These are phyloP conservation scores for Nothobranchius furzeri DNA, from an alignment of 2,113 vertebrate genomes.

Conservation along the genomic window DNA sequence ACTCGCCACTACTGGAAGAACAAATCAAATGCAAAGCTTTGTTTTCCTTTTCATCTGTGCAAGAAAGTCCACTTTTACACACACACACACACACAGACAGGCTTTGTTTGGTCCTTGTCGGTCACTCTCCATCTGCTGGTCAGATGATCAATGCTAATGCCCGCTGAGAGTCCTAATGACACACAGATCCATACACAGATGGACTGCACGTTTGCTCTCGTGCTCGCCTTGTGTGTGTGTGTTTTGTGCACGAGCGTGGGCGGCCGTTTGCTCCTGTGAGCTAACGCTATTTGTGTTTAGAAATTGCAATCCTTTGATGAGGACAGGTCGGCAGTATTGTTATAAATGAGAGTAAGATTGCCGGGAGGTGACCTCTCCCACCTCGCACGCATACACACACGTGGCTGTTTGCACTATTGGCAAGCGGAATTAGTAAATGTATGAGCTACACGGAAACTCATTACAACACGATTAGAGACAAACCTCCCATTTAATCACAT, in stretches of 20 bases:
- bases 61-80: background rate
- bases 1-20: slow-evolving; percentile 13
- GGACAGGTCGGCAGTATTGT: slow-evolving; percentile 66
- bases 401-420: slow-evolving; percentile 76
- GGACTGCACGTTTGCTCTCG: slow-evolving; percentile 35
- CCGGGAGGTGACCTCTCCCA: slow-evolving; percentile 67
- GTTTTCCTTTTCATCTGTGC: slow-evolving; percentile 17
- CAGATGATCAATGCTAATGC: slow-evolving; percentile 76
- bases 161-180: slow-evolving; percentile 69
- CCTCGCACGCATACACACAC: slow-evolving; percentile 48
- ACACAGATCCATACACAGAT: slow-evolving; percentile 63
- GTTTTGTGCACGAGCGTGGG: slow-evolving; percentile 14
- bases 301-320: slow-evolving; percentile 70
- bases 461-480: slow-evolving; percentile 80
- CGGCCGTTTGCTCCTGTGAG: slow-evolving; percentile 36
- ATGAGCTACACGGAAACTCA: slow-evolving; percentile 81
- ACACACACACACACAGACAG: slow-evolving; percentile 22
- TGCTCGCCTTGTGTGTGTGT: background rate
- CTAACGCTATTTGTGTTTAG: slow-evolving; percentile 67
- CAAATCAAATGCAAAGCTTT: slow-evolving; percentile 56
- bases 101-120: slow-evolving; percentile 63
- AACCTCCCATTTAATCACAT: slow-evolving; percentile 81
- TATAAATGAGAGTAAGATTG: slow-evolving; percentile 73
- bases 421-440: slow-evolving; percentile 80
- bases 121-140: slow-evolving; percentile 71